Percentiles rank a stretch among this genome's conserved stretches.
These are phyloP conservation scores for Thaumetopoea pityocampa DNA, from an alignment of 1,140 invertebrate species.

Conservation along the genomic window DNA sequence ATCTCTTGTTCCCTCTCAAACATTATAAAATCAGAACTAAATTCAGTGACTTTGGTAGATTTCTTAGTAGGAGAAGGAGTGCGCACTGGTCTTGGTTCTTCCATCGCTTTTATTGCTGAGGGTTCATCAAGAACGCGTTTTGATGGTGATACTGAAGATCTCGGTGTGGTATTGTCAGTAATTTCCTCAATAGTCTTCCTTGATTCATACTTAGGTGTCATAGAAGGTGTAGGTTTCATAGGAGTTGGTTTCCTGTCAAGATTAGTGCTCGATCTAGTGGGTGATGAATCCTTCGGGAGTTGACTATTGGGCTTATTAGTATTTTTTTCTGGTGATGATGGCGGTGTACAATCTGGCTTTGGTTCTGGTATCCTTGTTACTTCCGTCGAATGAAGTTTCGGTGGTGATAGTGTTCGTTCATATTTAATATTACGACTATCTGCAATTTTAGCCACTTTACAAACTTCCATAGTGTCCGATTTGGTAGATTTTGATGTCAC, in stretches of 20 bases:
- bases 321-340: background rate
- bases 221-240: slow-evolving; percentile 13
- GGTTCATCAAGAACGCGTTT: slow-evolving; percentile 7
- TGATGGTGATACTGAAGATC: slow-evolving; percentile 10
- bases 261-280: slow-evolving; percentile 3
- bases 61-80: slow-evolving; percentile 36
- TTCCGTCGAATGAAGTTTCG: background rate
- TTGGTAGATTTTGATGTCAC: too few relatives aligned
- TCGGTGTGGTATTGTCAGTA: background rate
- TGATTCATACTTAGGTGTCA: slow-evolving; percentile 14
- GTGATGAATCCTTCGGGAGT: slow-evolving; percentile 1
- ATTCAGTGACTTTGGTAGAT: slow-evolving; percentile 17
- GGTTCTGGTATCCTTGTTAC: background rate
- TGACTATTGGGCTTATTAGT: slow-evolving; percentile 1
- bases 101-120: background rate
- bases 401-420: slow-evolving; percentile 1
- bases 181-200: slow-evolving; percentile 5
- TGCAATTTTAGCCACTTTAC: background rate
- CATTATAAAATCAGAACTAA: slow-evolving; percentile 32
- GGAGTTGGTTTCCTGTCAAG: slow-evolving; percentile 15
- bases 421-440: background rate
- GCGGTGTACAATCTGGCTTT: too few relatives aligned
- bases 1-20: slow-evolving; percentile 56
- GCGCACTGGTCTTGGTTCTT: slow-evolving; percentile 18
- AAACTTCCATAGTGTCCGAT: too few relatives aligned